phyloP scores from a whole-genome alignment of 2,888 invertebrate species.

The Eucera pruinosa region DNA sequence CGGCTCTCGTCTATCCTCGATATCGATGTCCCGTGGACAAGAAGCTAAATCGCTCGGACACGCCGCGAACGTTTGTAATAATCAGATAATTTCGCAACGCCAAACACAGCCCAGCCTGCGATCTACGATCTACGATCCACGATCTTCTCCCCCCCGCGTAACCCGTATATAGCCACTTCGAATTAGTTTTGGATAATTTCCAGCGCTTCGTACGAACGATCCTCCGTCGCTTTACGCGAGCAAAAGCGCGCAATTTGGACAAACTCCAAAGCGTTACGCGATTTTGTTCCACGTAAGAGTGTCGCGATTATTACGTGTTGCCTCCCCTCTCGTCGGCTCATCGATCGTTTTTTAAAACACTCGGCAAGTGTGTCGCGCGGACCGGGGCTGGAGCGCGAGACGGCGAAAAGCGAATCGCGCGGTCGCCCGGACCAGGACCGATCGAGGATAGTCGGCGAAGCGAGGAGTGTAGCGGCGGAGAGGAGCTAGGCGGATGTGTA shows the following conservation, averaged over 20 bases:
- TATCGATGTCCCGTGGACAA: conserved; percentile 29
- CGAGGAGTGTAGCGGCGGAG: too few species aligned
- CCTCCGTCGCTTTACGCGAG: conserved; percentile 31
- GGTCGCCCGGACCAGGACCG: too few species aligned
- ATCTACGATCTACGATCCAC: not conserved
- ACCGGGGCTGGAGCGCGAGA: too few species aligned
- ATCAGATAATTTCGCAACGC: conserved; percentile 43
- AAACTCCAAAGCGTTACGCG: conserved; percentile 40
- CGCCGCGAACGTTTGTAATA: conserved; percentile 19
- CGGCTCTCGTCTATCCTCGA: conserved; percentile 20
- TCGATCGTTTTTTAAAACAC: not conserved
- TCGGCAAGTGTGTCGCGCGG: not conserved
- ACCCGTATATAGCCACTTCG: conserved; percentile 44
- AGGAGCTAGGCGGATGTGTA: not conserved
- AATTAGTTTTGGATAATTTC: conserved; percentile 61
- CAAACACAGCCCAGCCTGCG: conserved; percentile 41
- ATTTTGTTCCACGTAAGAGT: conserved; percentile 34
- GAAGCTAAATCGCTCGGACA: conserved; percentile 23
- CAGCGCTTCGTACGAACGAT: conserved; percentile 42
- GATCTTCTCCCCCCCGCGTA: conserved; percentile 1
- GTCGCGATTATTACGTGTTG: too few species aligned
- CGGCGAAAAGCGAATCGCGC: too few species aligned
- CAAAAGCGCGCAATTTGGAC: conserved; percentile 47
- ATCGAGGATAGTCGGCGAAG: too few species aligned
- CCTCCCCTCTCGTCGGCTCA: too few species aligned